Evolutionary conservation across 2,797 vertebrate genomes (phyloP).

Genomic region (Sebastes reedi): DNA sequence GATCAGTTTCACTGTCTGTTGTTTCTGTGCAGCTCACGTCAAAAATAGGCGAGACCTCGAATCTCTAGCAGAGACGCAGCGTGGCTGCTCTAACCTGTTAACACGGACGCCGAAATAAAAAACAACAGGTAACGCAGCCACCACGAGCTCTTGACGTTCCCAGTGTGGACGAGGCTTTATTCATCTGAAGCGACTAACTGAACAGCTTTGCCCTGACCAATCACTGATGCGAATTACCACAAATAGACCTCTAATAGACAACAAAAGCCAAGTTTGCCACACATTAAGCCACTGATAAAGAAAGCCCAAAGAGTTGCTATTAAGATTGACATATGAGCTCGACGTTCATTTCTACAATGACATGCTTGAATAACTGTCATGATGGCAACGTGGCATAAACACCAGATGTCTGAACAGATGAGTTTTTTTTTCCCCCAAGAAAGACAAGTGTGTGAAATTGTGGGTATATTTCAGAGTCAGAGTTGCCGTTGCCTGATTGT

Average conservation of each 20-base stretch:
- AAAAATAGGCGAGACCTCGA: too few relatives aligned
- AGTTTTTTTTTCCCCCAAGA: conserved; percentile 43
- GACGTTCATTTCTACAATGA: conserved; percentile 74
- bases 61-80: too few relatives aligned
- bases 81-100: too few relatives aligned
- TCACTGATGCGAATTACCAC: not conserved
- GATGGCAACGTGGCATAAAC: conserved; percentile 77
- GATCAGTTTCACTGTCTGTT: too few relatives aligned
- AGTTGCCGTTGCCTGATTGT: conserved; percentile 30
- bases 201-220: not conserved
- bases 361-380: conserved; percentile 80
- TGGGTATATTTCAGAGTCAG: conserved; percentile 46
- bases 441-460: conserved; percentile 49
- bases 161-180: not conserved
- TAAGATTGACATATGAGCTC: conserved; percentile 73
- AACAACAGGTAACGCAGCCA: too few relatives aligned
- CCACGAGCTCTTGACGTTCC: too few relatives aligned
- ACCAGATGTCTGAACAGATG: conserved; percentile 77
- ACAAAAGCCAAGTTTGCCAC: conserved; percentile 46
- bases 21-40: too few relatives aligned
- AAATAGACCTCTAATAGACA: conserved; percentile 50
- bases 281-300: conserved; percentile 38
- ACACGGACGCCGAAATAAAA: too few relatives aligned
- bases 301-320: conserved; percentile 55
- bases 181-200: not conserved